A percentile compares a stretch with the other conserved stretches of the same genome.
phyloP scores from a whole-genome alignment of 2,888 invertebrate species.

The Spialia ferax region DNA sequence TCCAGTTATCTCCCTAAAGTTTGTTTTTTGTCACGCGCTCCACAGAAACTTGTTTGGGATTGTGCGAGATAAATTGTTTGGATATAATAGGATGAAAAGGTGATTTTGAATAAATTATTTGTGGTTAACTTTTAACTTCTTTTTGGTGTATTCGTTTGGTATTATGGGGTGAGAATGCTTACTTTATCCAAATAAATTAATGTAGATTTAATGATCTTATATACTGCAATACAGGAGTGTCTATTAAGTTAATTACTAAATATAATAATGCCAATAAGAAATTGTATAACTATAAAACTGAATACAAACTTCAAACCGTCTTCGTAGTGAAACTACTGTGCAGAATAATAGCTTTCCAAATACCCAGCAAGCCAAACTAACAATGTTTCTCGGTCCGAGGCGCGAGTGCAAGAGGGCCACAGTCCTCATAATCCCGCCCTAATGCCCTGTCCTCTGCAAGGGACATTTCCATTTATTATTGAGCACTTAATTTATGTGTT shows the following conservation, averaged over 20 bases:
- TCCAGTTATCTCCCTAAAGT: constrained; percentile 57
- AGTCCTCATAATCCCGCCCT: constrained; percentile 85
- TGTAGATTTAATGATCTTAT: too few species aligned
- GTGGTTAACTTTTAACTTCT: constrained; percentile 31
- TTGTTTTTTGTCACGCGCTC: constrained; percentile 68
- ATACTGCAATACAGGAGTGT: too few species aligned
- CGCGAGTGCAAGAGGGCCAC: constrained; percentile 69
- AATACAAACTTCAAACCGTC: constrained; percentile 11
- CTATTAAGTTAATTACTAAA: too few species aligned
- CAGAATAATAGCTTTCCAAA: constrained; percentile 45
- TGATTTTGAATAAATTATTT: constrained; percentile 24
- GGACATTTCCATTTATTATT: constrained; percentile 88
- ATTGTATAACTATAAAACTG: neutral
- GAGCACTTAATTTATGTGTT: constrained; percentile 88
- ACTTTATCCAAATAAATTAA: too few species aligned
- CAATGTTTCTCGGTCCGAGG: constrained; percentile 48
- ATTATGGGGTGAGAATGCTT: neutral
- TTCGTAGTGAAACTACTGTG: constrained; percentile 24
- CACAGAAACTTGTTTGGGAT: constrained; percentile 23
- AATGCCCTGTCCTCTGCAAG: constrained; percentile 86
- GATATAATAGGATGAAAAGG: constrained; percentile 63
- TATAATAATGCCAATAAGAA: neutral
- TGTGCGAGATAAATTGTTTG: constrained; percentile 51
- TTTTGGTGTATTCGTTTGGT: neutral
- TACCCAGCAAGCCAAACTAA: constrained; percentile 42